Percentiles rank a stretch among this genome's conserved stretches.
phyloP scores from a whole-genome alignment of 2,888 invertebrate genomes.

The Pharmacophagus antenor region DNA sequence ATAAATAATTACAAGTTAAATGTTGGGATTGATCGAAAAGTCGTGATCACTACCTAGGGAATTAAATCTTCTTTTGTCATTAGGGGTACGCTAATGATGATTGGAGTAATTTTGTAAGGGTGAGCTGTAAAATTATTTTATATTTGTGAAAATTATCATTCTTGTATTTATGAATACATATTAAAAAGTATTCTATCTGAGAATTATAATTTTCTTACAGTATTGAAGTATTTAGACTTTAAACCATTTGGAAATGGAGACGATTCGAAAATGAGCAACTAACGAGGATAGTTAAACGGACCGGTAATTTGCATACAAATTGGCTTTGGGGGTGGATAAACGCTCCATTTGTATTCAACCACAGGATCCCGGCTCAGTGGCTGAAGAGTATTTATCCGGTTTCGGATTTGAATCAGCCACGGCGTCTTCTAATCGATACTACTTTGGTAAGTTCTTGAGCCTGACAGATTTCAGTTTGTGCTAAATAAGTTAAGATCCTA shows the following conservation, averaged over 20 bases:
- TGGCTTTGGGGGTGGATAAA: conserved; percentile 79
- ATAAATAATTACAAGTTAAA: too few species aligned
- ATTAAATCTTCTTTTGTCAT: too few species aligned
- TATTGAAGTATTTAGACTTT: conserved; percentile 47
- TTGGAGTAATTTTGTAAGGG: too few species aligned
- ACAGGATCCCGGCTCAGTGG: conserved; percentile 69
- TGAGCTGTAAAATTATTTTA: too few species aligned
- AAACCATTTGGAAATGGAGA: conserved; percentile 63
- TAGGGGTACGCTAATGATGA: too few species aligned
- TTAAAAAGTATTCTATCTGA: too few species aligned
- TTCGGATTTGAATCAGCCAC: conserved; percentile 63
- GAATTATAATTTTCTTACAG: neutral
- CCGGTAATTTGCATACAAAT: conserved; percentile 79
- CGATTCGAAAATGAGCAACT: conserved; percentile 78
- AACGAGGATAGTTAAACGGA: conserved; percentile 79
- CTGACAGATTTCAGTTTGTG: conserved; percentile 16
- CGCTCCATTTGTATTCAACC: conserved; percentile 80
- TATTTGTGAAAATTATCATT: too few species aligned
- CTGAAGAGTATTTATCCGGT: conserved; percentile 73
- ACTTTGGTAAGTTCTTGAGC: conserved; percentile 29
- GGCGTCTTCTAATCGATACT: conserved; percentile 39
- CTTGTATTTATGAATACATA: too few species aligned
- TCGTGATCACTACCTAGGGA: too few species aligned
- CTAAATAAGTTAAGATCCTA: conserved; percentile 1
- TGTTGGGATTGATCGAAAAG: too few species aligned